Evolutionary conservation across 1,140 invertebrate species (phyloP).

Genomic region (Probaryconus sp.): DNA sequence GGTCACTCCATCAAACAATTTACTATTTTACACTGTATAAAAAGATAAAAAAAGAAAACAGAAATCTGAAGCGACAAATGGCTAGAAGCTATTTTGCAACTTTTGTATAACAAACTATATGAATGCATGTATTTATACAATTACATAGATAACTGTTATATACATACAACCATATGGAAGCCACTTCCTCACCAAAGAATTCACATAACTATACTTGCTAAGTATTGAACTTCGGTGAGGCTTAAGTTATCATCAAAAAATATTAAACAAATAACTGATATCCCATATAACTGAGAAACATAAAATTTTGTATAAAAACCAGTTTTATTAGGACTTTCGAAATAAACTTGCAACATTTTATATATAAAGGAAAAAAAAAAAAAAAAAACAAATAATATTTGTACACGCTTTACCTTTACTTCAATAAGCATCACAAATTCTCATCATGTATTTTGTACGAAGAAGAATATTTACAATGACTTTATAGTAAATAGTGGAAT

Average conservation of each 20-base stretch:
- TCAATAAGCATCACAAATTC: slow-evolving; percentile 28
- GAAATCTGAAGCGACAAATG: slow-evolving; percentile 59
- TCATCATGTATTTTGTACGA: slow-evolving; percentile 51
- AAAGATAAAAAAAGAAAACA: slow-evolving; percentile 58
- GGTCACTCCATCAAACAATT: slow-evolving; percentile 60
- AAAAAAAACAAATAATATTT: slow-evolving; percentile 20
- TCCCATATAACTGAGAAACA: slow-evolving; percentile 34
- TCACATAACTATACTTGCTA: slow-evolving; percentile 67
- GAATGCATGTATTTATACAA: slow-evolving; percentile 58
- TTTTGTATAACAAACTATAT: slow-evolving; percentile 54
- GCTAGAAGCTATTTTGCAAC: slow-evolving; percentile 65
- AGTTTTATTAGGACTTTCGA: slow-evolving; percentile 22
- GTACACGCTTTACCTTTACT: slow-evolving; percentile 42
- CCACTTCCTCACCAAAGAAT: slow-evolving; percentile 70
- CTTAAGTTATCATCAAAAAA: slow-evolving; percentile 33
- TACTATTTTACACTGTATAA: slow-evolving; percentile 73
- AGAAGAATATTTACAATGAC: slow-evolving; percentile 50
- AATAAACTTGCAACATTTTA: slow-evolving; percentile 33
- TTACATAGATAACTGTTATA: slow-evolving; percentile 63
- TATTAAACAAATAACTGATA: slow-evolving; percentile 25
- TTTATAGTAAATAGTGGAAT: slow-evolving; percentile 51
- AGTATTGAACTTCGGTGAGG: slow-evolving; percentile 12
- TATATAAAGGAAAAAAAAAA: slow-evolving; percentile 13
- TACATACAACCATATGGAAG: background rate
- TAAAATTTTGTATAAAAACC: slow-evolving; percentile 42